A percentile compares a stretch with the other conserved stretches of the same genome.
These are phyloP conservation scores for Platycheirus rosarum DNA, from an alignment of 2,888 invertebrate genomes.

Conservation along the genomic window DNA sequence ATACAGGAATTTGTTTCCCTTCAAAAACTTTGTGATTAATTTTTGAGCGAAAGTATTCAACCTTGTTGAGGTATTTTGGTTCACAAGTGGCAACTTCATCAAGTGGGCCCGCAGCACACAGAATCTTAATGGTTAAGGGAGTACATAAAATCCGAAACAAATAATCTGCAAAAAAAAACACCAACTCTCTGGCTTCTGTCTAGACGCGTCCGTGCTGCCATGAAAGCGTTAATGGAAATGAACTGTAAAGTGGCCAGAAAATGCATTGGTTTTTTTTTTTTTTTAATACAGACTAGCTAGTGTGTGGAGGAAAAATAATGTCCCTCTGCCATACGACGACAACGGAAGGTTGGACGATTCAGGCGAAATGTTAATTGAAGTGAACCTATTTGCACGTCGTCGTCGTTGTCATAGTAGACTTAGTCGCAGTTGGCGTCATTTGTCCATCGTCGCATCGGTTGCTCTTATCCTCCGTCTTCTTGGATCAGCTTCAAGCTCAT, in stretches of 20 bases:
- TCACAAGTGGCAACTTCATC: constrained; percentile 22
- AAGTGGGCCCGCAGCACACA: background rate
- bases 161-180: background rate
- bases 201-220: constrained; percentile 72
- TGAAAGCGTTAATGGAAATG: constrained; percentile 74
- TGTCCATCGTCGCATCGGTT: background rate
- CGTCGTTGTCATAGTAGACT: background rate
- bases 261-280: constrained; percentile 47
- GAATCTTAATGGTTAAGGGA: constrained; percentile 16
- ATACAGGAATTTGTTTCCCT: no score
- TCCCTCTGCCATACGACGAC: constrained; percentile 25
- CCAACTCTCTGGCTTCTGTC: constrained; percentile 61
- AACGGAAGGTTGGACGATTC: constrained; percentile 45
- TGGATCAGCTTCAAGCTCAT: constrained; percentile 21
- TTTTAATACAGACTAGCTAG: background rate
- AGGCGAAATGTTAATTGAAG: constrained; percentile 72
- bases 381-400: constrained; percentile 69
- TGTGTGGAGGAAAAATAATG: constrained; percentile 27
- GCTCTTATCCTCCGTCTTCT: constrained; percentile 3
- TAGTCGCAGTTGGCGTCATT: constrained; percentile 7
- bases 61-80: background rate
- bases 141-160: constrained; percentile 1
- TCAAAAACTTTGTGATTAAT: background rate
- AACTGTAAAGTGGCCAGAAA: constrained; percentile 74
- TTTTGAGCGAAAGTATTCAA: background rate